Base-by-base conservation (phyloP, 2,797 vertebrate species). In the Schizopygopsis malacanthus region DNA sequence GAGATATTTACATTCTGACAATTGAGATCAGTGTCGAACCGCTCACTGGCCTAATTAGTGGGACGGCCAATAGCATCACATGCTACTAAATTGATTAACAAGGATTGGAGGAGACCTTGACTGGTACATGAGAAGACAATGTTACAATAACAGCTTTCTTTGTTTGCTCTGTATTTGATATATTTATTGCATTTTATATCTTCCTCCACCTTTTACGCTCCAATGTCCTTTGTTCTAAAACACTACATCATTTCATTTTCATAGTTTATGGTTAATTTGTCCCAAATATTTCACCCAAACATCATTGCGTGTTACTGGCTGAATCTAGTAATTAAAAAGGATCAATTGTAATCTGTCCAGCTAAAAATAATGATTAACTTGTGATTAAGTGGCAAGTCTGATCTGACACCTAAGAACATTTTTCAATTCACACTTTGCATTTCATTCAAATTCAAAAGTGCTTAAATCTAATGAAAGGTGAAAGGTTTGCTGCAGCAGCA, bases 381-480 rank as follows among this genome's bases (percentile, higher is more conserved):
- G 91, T 94, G 92, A 95, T 93, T 93, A 94, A 94, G 89, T 90
- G 85, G 90, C 88, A 79, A 87, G 87, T 88, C 76, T 86, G 87
- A 89, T 90, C 90, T 88, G 88, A 89, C 90, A 92, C 87, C 91
- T 91, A 93, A 89, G 7, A 67, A 88, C 88, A 89, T 90, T 82
- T 67, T 79, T 92, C 69, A 71, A 89, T 86, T 89, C 84, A 91
- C 87, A 92, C 89, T 76, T 89, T 87, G 90, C 91, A 87, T 91
- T 94, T 93, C 90, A 93, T 93, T 92, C 91, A 83, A 91, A 87
- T 76, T 20, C 83, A 75, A 91, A 88, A 84, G 88, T 83, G 85
- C 90, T 90, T 85, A 88, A 83, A 85, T 90, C 89, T 89, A 92
- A 94, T 94, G 90, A 83, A 94, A 94, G 92, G 89, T 92, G 92